phyloP scores from a whole-genome alignment of 2,113 vertebrate species.

The Ceuthmochares aereus region DNA sequence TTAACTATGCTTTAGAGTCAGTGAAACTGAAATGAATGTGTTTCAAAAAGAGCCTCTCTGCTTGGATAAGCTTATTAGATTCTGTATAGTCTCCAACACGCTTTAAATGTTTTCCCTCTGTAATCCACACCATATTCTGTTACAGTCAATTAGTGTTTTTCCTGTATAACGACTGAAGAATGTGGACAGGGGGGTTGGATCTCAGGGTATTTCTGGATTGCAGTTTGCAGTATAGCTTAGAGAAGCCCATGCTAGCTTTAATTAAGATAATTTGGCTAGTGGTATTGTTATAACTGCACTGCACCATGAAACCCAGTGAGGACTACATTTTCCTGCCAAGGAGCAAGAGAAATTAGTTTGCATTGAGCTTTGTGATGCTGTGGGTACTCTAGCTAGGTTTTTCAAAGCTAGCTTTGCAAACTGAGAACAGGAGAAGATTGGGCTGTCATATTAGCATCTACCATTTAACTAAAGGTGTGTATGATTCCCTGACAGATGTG shows the following conservation, averaged over 20 bases:
- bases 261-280: slow-evolving; percentile 45
- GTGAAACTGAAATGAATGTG: background rate
- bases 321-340: background rate
- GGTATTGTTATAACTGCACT: slow-evolving; percentile 14
- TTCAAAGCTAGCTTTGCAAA: background rate
- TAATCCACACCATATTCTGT: slow-evolving; percentile 31
- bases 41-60: background rate
- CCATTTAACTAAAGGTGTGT: background rate
- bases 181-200: background rate
- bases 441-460: background rate
- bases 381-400: background rate
- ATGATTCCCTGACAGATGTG: background rate
- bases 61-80: slow-evolving; percentile 16
- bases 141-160: slow-evolving; percentile 42
- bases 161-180: background rate
- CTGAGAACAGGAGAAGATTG: background rate
- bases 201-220: background rate
- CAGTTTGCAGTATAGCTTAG: background rate
- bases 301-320: background rate
- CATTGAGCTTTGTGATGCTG: background rate
- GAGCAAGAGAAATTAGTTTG: background rate
- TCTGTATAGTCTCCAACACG: slow-evolving; percentile 17
- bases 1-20: background rate
- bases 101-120: slow-evolving; percentile 39
- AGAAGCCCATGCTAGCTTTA: slow-evolving; percentile 24